phyloP scores from a whole-genome alignment of 1,140 invertebrate species.

The Drosophila melanica region DNA sequence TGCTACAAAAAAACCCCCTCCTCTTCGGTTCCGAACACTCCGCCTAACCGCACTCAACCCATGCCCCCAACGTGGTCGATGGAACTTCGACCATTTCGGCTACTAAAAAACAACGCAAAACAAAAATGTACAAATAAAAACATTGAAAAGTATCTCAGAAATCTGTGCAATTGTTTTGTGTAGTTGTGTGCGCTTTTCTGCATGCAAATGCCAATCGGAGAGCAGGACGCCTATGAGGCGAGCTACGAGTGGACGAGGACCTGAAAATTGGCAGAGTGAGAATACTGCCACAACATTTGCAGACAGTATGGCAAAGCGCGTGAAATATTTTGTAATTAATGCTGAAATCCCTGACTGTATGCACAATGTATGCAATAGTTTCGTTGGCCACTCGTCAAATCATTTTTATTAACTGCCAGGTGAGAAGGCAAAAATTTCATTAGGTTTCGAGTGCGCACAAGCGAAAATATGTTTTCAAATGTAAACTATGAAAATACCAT shows the following conservation, averaged over 20 bases:
- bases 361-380: background rate
- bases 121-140: background rate
- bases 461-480: constrained; percentile 11
- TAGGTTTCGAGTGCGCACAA: background rate
- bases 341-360: background rate
- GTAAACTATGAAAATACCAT: constrained; percentile 15
- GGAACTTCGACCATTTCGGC: constrained; percentile 20
- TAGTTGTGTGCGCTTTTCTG: constrained; percentile 14
- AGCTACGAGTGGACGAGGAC: background rate
- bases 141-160: constrained; percentile 57
- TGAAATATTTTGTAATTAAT: constrained; percentile 42
- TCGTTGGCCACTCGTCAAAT: background rate
- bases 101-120: constrained; percentile 15
- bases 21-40: background rate
- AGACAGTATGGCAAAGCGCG: constrained; percentile 4
- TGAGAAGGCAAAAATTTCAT: constrained; percentile 9
- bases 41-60: constrained; percentile 7
- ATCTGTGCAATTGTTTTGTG: constrained; percentile 52
- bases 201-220: constrained; percentile 20
- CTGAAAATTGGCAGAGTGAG: too few species aligned
- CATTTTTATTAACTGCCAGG: constrained; percentile 20
- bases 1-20: constrained; percentile 20
- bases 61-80: constrained; percentile 11
- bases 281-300: constrained; percentile 4
- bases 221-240: constrained; percentile 4